Percentiles rank a stretch among this genome's conserved stretches.
Conservation (phyloP, 2,113 vertebrate genomes). For the Climacteris rufus region DNA sequence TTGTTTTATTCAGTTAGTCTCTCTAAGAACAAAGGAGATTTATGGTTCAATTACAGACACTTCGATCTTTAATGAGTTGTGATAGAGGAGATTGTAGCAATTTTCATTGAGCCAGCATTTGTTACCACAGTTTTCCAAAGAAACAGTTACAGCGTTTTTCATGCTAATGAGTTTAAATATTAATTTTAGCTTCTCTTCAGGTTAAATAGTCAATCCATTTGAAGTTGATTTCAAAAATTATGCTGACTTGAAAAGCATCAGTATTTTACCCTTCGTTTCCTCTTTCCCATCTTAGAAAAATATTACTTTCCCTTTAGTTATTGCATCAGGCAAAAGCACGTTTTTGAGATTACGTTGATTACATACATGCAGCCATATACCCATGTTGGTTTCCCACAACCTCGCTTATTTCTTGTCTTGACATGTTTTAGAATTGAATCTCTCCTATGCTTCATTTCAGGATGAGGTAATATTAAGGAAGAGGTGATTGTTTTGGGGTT, state of each 20-base stretch:
- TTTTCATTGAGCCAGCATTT: constrained; percentile 3
- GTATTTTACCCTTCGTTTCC: neutral
- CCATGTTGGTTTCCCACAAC: neutral
- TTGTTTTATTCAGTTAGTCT: neutral
- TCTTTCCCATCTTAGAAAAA: neutral
- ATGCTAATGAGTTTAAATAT: constrained; percentile 15
- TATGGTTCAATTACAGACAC: constrained; percentile 30
- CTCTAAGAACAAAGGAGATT: constrained; percentile 3
- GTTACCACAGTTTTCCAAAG: constrained; percentile 1
- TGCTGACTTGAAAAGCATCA: neutral
- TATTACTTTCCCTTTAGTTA: neutral
- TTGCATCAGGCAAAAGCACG: neutral
- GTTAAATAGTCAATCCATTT: constrained; percentile 3
- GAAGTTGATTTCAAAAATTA: neutral
- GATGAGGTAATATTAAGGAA: neutral
- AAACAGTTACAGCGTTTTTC: neutral
- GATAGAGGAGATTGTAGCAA: neutral
- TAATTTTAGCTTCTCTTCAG: constrained; percentile 12
- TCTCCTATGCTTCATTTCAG: neutral
- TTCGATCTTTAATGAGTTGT: constrained; percentile 45
- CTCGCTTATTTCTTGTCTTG: neutral
- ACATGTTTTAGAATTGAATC: neutral
- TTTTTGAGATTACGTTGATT: neutral
- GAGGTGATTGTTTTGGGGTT: neutral
- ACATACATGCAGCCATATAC: neutral